Conservation (phyloP, 1,140 invertebrate genomes). For the Mya arenaria region DNA sequence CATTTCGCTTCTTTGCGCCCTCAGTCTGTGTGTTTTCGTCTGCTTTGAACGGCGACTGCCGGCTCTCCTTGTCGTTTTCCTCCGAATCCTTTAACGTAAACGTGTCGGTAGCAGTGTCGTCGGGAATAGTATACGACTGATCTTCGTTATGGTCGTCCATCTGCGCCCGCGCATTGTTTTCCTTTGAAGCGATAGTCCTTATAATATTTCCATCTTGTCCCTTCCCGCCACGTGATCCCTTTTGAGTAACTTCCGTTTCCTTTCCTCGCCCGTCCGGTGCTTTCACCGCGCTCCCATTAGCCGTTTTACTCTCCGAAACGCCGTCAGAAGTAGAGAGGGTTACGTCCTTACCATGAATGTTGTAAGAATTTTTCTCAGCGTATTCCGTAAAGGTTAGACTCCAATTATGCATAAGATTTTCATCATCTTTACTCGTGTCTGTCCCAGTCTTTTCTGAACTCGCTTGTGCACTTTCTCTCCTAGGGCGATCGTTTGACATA, state of each 20-base stretch:
- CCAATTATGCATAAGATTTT: conserved; percentile 52
- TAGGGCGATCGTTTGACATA: neutral
- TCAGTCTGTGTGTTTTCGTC: neutral
- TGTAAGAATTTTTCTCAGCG: conserved; percentile 7
- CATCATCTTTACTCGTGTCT: conserved; percentile 32
- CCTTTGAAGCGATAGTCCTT: no score
- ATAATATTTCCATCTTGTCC: no score
- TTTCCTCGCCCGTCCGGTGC: neutral
- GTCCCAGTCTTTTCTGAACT: conserved; percentile 11
- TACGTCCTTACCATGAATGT: neutral
- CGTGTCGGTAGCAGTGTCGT: neutral
- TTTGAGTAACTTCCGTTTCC: neutral
- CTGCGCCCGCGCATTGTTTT: neutral
- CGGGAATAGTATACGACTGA: neutral
- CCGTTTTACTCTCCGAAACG: neutral
- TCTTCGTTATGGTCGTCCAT: neutral
- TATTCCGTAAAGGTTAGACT: conserved; percentile 52
- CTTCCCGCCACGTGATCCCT: no score
- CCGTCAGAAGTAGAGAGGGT: neutral
- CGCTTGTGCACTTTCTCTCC: neutral
- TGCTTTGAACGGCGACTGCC: neutral
- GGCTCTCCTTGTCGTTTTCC: neutral
- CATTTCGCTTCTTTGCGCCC: neutral
- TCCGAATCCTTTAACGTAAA: neutral
- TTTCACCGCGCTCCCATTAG: neutral